Percentiles rank a stretch among this genome's conserved stretches.
Evolutionary conservation across 2,888 invertebrate species (phyloP).

Genomic region (Acanthosepion esculentum): DNA sequence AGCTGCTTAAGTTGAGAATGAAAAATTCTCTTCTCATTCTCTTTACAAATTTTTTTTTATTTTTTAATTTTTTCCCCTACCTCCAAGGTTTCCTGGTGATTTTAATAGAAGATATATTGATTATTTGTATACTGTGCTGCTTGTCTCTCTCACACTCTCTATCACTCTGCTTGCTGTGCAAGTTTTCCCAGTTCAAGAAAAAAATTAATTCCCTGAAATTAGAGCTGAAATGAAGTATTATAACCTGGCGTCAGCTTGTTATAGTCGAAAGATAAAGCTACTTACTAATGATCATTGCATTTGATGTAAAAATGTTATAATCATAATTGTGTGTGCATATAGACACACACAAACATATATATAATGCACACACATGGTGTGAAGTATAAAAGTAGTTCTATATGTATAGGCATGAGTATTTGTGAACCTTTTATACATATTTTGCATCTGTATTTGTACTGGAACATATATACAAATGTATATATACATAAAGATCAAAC

Average conservation of each 20-base stretch:
- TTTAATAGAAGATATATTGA: slow-evolving; percentile 40
- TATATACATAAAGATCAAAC: too few species aligned
- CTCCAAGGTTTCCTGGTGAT: slow-evolving; percentile 35
- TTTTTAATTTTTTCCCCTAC: not conserved
- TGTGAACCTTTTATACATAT: too few species aligned
- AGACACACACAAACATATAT: too few species aligned
- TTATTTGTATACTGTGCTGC: slow-evolving; percentile 44
- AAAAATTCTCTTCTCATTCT: slow-evolving; percentile 33
- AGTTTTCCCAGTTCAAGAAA: not conserved
- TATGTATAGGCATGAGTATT: too few species aligned
- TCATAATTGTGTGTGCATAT: not conserved
- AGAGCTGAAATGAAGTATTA: slow-evolving; percentile 45
- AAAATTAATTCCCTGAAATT: slow-evolving; percentile 45
- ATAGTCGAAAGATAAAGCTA: not conserved
- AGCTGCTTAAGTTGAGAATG: not conserved
- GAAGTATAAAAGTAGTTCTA: too few species aligned
- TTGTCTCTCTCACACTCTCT: not conserved
- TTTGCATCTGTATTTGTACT: too few species aligned
- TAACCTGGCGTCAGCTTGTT: slow-evolving; percentile 37
- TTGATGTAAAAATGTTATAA: slow-evolving; percentile 16
- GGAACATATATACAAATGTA: too few species aligned
- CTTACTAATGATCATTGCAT: slow-evolving; percentile 22
- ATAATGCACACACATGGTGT: too few species aligned
- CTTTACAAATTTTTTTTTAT: not conserved
- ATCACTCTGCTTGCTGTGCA: not conserved